phyloP scores from a whole-genome alignment of 2,888 invertebrate genomes.

The Elysia crispata region DNA sequence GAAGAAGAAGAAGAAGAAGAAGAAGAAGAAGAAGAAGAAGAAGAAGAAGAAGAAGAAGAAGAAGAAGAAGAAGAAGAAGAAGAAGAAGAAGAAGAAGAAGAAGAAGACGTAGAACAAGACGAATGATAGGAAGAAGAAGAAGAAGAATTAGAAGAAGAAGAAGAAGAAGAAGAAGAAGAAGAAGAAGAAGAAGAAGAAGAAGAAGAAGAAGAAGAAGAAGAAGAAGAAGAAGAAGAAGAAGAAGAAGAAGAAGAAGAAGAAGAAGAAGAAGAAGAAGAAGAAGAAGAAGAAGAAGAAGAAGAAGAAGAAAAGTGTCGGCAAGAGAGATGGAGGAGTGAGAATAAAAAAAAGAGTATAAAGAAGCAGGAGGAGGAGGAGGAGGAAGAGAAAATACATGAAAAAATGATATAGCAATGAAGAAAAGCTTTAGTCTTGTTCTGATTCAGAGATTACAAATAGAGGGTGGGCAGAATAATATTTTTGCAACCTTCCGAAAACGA shows the following conservation, averaged over 20 bases:
- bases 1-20: conserved; percentile 23
- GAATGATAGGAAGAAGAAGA: conserved; percentile 17
- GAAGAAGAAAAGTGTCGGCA: neutral
- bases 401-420: too few species aligned
- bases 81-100: conserved; percentile 21
- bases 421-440: too few species aligned
- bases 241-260: neutral
- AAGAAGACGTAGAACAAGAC: neutral
- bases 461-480: too few species aligned
- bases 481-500: too few species aligned
- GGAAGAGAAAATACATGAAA: too few species aligned
- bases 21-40: conserved; percentile 36
- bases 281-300: conserved; percentile 7
- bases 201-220: neutral
- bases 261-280: neutral
- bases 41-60: conserved; percentile 31
- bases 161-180: neutral
- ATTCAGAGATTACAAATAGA: too few species aligned
- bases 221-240: neutral
- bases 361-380: too few species aligned
- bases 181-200: neutral
- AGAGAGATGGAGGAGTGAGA: neutral
- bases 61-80: conserved; percentile 34
- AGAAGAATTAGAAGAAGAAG: too few species aligned
- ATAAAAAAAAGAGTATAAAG: neutral